Base-by-base conservation (phyloP, 2,113 vertebrate species). In the Daphoenositta chrysoptera region DNA sequence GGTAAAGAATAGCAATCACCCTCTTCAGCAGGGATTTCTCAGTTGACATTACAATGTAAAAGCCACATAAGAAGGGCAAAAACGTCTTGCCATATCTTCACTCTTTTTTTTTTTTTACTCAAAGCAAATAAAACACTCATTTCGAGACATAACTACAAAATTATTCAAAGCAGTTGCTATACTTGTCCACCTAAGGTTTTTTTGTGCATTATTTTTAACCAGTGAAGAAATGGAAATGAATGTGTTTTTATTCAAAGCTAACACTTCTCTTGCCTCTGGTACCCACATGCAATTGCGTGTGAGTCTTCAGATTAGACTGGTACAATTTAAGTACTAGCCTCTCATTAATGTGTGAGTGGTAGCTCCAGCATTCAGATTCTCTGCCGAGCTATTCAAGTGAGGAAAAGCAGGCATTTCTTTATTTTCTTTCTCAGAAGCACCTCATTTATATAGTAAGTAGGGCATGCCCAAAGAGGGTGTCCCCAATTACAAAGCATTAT, bases 391-490 rank as follows among this genome's bases (percentile, higher is more conserved):
- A 89, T 89, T 87, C 37, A 95, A 75, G 45, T 48, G 57, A 94
- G 31, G 31, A 94, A 75, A 82, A 79, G 3, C 24, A 83, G 31
- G 8, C 13, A 78, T 78, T 92, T 78, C 58, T 81, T 66, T 77
- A 70, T 81, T 84, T 89, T 40, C 69, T 87, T 48, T 66, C 31
- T 84, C 79, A 66, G 76, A 83, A 66, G 39, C 8, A 78, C 47
- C 47, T 93, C 22, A 58, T 89, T 87, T 91, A 90, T 91, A 85
- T 6, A 92, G 39, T 63, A 96, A 92, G 64, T 64, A 96, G 63
- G 63, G 45, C 56, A 92, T 89, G 48, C 66, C 80, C 85, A 82
- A 87, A 90, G 77, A 86, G 45, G n/a, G 54, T 92, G 80, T 69
- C 73, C 69, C 30, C 50, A 69, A 61, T 85, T 94, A 84, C 37